A percentile compares a stretch with the other conserved stretches of the same genome.
Evolutionary conservation across 2,888 invertebrate genomes (phyloP).

Genomic region (Pemphredon lugubris): DNA sequence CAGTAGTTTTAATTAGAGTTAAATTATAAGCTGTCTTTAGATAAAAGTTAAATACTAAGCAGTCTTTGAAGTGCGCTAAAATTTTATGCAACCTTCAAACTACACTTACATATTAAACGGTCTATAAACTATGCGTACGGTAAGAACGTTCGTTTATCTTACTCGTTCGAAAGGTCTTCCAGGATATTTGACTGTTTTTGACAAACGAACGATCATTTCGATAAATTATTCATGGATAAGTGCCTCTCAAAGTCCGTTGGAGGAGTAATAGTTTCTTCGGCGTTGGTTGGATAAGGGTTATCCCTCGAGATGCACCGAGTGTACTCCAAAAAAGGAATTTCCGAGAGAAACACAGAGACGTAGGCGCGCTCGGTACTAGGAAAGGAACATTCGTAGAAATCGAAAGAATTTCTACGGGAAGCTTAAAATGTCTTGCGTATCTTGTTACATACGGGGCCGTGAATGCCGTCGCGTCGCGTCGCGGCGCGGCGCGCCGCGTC

Average conservation of each 20-base stretch:
- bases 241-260: neutral
- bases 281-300: neutral
- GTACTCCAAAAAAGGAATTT: neutral
- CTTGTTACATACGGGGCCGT: neutral
- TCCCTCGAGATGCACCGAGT: neutral
- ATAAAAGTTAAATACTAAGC: too few species aligned
- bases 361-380: neutral
- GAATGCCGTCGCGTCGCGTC: neutral
- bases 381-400: constrained; percentile 64
- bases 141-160: neutral
- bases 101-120: too few species aligned
- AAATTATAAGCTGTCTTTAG: too few species aligned
- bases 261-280: neutral
- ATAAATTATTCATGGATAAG: neutral
- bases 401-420: constrained; percentile 14
- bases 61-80: too few species aligned
- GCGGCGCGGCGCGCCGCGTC: too few species aligned
- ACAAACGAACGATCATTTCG: neutral
- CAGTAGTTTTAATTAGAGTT: too few species aligned
- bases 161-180: neutral
- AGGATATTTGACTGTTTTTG: neutral
- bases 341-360: neutral
- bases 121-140: too few species aligned
- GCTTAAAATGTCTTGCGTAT: constrained; percentile 2
- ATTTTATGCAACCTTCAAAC: too few species aligned